Conservation (phyloP, 30 jellyfish, hydroid and myxozoan genomes). For the Cassiopea xamachana region DNA sequence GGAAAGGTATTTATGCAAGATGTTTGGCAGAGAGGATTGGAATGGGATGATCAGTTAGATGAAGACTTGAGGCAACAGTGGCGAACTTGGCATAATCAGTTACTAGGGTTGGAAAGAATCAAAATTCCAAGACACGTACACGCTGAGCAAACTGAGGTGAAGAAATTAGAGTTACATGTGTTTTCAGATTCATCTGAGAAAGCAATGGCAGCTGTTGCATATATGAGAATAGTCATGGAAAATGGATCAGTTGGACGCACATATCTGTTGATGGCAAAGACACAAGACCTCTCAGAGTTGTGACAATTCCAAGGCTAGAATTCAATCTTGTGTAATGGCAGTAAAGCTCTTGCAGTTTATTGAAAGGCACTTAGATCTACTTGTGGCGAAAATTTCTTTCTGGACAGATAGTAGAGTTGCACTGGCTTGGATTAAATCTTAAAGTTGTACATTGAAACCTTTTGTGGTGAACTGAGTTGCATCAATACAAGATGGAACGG, state of each 20-base stretch:
- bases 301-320: constrained; percentile 57
- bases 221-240: constrained; percentile 17
- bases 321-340: constrained; percentile 54
- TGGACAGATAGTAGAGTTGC: constrained; percentile 67
- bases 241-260: constrained; percentile 30
- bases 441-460: constrained; percentile 31
- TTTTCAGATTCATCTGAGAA: constrained; percentile 70
- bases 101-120: constrained; percentile 33
- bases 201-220: constrained; percentile 64
- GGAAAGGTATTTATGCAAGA: constrained; percentile 46
- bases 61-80: constrained; percentile 33
- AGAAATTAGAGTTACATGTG: constrained; percentile 35
- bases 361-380: constrained; percentile 5
- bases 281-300: constrained; percentile 50
- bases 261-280: constrained; percentile 50
- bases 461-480: constrained; percentile 66
- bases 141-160: constrained; percentile 27
- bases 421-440: constrained; percentile 33
- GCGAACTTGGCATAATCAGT: constrained; percentile 43
- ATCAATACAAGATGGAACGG: constrained; percentile 34
- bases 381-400: constrained; percentile 18
- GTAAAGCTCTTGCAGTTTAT: constrained; percentile 40
- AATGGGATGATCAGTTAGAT: constrained; percentile 54
- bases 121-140: constrained; percentile 37
- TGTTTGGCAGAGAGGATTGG: constrained; percentile 45